A percentile compares a stretch with the other conserved stretches of the same genome.
These are phyloP conservation scores for Glareola pratincola DNA, from an alignment of 2,113 vertebrate species.

Conservation along the genomic window DNA sequence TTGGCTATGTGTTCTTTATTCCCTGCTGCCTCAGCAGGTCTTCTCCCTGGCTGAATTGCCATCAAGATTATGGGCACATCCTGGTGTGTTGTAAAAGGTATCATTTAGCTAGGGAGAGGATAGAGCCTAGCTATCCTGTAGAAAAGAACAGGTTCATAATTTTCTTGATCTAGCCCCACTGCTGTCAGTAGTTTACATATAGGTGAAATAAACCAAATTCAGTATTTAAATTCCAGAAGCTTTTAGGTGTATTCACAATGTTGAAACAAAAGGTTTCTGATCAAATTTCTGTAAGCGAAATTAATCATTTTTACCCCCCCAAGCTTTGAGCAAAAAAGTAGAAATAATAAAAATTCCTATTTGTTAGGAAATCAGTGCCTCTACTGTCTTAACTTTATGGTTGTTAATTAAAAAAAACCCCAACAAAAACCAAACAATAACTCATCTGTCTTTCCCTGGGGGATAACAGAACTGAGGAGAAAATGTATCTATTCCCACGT, in stretches of 20 bases:
- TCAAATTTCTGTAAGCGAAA: neutral
- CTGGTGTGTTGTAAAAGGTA: neutral
- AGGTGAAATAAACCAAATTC: neutral
- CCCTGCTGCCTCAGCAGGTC: neutral
- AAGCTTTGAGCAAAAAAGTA: neutral
- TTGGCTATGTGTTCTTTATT: fast-evolving
- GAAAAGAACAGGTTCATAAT: neutral
- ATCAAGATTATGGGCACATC: neutral
- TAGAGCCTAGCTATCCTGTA: neutral
- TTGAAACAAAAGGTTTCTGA: neutral
- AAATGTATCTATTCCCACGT: neutral
- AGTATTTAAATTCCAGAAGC: neutral
- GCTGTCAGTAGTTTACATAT: neutral
- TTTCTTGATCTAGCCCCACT: neutral
- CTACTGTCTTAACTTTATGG: neutral
- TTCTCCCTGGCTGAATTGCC: neutral
- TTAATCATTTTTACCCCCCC: neutral
- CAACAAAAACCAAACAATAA: neutral
- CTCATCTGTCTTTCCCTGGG: neutral
- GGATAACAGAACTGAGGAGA: neutral
- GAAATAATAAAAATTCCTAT: neutral
- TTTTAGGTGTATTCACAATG: neutral
- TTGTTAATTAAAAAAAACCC: neutral
- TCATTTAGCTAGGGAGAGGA: neutral
- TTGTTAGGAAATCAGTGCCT: neutral